Base-by-base conservation (phyloP, 2,113 vertebrate species). In the Struthio camelus region DNA sequence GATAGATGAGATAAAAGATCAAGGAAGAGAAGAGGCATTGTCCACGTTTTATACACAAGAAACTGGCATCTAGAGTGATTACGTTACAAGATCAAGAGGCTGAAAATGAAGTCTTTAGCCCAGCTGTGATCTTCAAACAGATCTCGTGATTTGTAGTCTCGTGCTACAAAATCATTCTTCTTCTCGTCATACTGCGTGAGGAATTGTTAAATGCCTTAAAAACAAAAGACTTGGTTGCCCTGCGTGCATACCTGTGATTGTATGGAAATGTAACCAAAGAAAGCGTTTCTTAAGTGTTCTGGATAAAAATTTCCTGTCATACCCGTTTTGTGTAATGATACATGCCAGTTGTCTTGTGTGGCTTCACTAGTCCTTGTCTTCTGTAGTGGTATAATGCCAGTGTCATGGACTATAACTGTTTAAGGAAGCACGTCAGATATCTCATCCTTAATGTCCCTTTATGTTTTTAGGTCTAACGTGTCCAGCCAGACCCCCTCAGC, bases 401-500 rank as follows among this genome's bases (percentile, higher is more conserved):
- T 73, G 48, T 76, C 36, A 20, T 5, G 19, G 23, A 67, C 50
- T 81, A 2, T 5, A 69, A 20, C 27, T 42, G 3, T 62, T 79
- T 58, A 66, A 78, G 42, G 38, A 40, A 83, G 36, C 62, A 18
- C 23, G 11, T 48, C 56, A 23, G 48, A 59, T 76, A 46, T 70
- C 38, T 70, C 64, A 34, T 7, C 2, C 14, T 62, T 76, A n/a
- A 88, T 85, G 34, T 36, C 23, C 34, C 71, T 89, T 67, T 71
- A 34, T 73, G 62, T 27, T 92, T 85, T 32, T 93, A 99, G 99
- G 93, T 98, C 98, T 72, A 97, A 96, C 79, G 96, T 98, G 82
- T 97, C 98, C 67, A 97, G 96, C 69, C 99, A 99, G 94, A 97
- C 96, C 42, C 91, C 98, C 58, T 97, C 99, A 56, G 98, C 98